Percentiles rank a stretch among this genome's conserved stretches.
Conservation (phyloP, 2,113 vertebrate species). For the Columba janthina region DNA sequence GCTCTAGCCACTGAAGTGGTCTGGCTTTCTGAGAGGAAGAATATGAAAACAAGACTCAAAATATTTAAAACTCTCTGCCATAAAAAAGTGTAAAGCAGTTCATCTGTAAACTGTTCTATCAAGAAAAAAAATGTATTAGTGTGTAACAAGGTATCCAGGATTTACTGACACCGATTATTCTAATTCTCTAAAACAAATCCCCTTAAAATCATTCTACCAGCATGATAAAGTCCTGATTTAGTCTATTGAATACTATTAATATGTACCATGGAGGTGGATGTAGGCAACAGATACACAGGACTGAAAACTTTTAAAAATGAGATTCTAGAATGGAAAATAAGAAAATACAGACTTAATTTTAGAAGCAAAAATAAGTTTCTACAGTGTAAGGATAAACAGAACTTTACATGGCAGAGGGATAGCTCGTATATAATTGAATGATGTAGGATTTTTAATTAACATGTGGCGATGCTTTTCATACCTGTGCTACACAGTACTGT, state of each 20-base stretch:
- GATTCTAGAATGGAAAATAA: neutral
- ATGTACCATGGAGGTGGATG: neutral
- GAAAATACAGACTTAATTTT: neutral
- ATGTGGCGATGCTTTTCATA: neutral
- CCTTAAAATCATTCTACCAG: neutral
- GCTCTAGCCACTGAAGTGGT: neutral
- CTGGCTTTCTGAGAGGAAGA: neutral
- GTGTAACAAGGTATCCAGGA: neutral
- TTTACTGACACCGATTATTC: neutral
- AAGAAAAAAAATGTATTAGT: neutral
- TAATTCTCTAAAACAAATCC: neutral
- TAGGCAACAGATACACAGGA: neutral
- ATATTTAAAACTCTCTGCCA: neutral
- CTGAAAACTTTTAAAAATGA: neutral
- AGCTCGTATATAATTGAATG: conserved; percentile 16
- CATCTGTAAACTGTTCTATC: neutral
- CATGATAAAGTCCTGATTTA: neutral
- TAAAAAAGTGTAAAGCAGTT: neutral
- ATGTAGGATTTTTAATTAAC: conserved; percentile 23
- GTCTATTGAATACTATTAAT: neutral
- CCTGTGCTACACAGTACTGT: neutral
- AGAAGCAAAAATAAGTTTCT: neutral
- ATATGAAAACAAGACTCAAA: neutral
- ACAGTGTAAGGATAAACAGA: neutral
- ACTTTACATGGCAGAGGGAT: neutral